Evolutionary conservation across 2,113 vertebrate genomes (phyloP).

Genomic region (Cromileptes altivelis): DNA sequence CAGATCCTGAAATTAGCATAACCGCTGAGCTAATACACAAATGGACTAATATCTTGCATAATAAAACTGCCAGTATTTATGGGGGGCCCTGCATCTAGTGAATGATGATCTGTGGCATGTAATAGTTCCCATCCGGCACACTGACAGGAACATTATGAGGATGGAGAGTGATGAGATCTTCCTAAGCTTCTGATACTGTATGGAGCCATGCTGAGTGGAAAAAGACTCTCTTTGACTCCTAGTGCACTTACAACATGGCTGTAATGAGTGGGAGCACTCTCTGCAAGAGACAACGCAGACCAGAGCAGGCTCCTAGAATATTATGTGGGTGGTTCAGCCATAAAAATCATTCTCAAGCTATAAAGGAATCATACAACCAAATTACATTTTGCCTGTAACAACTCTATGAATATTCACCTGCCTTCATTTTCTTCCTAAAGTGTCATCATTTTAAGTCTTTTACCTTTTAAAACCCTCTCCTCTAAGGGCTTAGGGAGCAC

Average conservation of each 20-base stretch:
- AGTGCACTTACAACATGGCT: conserved; percentile 43
- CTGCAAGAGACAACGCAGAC: conserved; percentile 45
- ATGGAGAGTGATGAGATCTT: conserved; percentile 76
- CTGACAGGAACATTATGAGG: conserved; percentile 74
- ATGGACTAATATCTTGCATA: conserved; percentile 53
- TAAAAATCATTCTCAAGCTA: conserved; percentile 53
- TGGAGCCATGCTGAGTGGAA: conserved; percentile 60
- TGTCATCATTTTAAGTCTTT: conserved; percentile 6
- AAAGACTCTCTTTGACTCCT: conserved; percentile 62
- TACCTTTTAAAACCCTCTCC: background rate
- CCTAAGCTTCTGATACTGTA: conserved; percentile 43
- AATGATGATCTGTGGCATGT: conserved; percentile 68
- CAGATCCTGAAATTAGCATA: conserved; percentile 57
- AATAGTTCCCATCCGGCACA: conserved; percentile 74
- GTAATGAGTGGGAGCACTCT: conserved; percentile 52
- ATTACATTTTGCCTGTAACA: conserved; percentile 31
- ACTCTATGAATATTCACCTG: conserved; percentile 10
- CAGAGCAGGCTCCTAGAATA: conserved; percentile 37
- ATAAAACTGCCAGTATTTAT: conserved; percentile 61
- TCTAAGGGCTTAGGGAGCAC: background rate
- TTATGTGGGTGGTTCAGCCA: conserved; percentile 53
- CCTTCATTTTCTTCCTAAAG: conserved; percentile 12
- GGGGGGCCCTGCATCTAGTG: conserved; percentile 43
- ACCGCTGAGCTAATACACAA: conserved; percentile 53
- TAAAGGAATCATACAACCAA: conserved; percentile 40